Percentiles rank a stretch among this genome's conserved stretches.
phyloP scores from a whole-genome alignment of 2,888 invertebrate species.

The Orthosia gracilis region DNA sequence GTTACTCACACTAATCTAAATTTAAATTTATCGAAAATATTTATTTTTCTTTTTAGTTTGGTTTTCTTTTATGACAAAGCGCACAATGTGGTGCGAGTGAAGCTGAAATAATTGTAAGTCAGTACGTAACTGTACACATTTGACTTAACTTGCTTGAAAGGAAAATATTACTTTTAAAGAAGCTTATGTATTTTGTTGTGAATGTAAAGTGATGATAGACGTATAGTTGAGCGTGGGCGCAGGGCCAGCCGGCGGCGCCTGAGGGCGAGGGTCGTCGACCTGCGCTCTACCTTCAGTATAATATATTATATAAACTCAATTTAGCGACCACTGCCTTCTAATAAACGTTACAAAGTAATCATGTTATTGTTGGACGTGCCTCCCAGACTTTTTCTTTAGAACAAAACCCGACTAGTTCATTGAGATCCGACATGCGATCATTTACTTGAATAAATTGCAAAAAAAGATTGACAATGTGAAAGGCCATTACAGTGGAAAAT shows the following conservation, averaged over 20 bases:
- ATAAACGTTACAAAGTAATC: conserved; percentile 75
- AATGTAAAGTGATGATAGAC: conserved; percentile 52
- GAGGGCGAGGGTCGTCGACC: conserved; percentile 74
- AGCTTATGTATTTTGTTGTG: conserved; percentile 22
- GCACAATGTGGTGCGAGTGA: conserved; percentile 55
- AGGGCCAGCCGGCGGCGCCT: conserved; percentile 61
- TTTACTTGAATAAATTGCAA: conserved; percentile 53
- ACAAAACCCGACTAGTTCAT: conserved; percentile 56
- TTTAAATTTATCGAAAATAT: too few relatives aligned
- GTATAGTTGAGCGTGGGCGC: conserved; percentile 61
- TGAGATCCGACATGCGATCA: conserved; percentile 61
- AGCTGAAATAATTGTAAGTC: conserved; percentile 61
- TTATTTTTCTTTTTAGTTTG: too few relatives aligned
- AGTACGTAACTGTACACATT: conserved; percentile 30
- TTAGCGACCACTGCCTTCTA: conserved; percentile 71
- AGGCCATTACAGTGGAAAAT: conserved; percentile 20
- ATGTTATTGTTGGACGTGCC: conserved; percentile 68
- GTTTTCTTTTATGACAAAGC: conserved; percentile 64
- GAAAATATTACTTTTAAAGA: conserved; percentile 24
- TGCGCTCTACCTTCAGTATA: conserved; percentile 54
- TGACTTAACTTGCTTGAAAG: conserved; percentile 34
- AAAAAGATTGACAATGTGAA: conserved; percentile 49
- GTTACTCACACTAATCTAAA: too few relatives aligned
- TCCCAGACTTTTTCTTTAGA: conserved; percentile 50
- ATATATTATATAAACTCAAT: conserved; percentile 72